Evolutionary conservation across 2,797 vertebrate species (phyloP).

Genomic region (Falco berigora): DNA sequence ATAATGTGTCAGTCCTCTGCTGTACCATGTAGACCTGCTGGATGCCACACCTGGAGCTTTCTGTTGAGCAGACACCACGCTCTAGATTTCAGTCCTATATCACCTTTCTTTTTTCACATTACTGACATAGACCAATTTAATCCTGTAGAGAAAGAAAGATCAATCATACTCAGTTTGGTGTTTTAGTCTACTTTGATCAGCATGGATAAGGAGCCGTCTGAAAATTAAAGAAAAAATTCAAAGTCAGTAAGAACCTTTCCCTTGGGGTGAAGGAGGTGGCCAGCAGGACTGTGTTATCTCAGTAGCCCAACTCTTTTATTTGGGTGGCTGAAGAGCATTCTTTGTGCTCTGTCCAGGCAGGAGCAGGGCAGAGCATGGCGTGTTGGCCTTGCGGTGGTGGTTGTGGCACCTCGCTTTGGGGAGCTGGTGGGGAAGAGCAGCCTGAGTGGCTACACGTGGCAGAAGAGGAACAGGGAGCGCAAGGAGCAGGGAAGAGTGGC

Average conservation of each 20-base stretch:
- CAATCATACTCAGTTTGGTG: background rate
- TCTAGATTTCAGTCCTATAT: background rate
- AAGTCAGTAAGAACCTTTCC: background rate
- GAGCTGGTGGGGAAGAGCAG: accelerated
- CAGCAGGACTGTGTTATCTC: background rate
- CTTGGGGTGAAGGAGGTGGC: background rate
- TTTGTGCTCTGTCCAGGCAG: background rate
- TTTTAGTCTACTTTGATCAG: background rate
- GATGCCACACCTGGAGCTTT: background rate
- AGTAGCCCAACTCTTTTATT: background rate
- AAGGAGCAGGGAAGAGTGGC: background rate
- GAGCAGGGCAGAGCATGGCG: background rate
- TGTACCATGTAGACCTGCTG: background rate
- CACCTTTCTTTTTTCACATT: background rate
- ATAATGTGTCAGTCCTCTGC: background rate
- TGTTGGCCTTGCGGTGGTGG: too few relatives aligned
- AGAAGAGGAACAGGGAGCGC: background rate
- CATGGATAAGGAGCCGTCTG: background rate
- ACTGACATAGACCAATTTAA: background rate
- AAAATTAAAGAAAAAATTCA: background rate
- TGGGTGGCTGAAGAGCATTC: background rate
- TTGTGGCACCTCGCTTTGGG: background rate
- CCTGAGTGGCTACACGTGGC: background rate
- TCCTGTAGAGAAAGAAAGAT: background rate
- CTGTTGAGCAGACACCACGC: accelerated